Evolutionary conservation across 2,797 vertebrate species (phyloP), one percentile per base, ranked within the genome.

Genomic region (Nannoperca australis): DNA sequence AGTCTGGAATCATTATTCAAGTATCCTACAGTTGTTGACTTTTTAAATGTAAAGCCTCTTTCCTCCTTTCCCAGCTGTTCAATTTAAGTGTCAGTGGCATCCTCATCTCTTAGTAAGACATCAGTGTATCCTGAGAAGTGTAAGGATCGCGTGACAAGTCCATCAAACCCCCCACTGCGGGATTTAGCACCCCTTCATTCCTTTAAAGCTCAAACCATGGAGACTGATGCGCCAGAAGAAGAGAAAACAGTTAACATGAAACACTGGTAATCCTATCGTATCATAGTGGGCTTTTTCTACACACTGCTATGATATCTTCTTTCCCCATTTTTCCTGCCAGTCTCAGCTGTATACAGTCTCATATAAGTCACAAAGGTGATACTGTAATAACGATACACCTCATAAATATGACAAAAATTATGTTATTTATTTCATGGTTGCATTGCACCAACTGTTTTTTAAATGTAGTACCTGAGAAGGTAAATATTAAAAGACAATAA

Each of bases 91-190:
- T 74, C 78, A 70, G 65, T 42, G 24, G 58, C 45, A 58, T 83
- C 60, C 3, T 78, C 45, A 72, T 67, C 66, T 79, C 49, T 82
- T 85, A 90, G 77, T 80, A 88, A 88, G 78, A 85, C 77, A 76
- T 84, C 87, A 76, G 61, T 73, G 60, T 79, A 78, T 82, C 58
- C 60, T 66, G 77, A 66, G 64, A 78, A 83, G 82, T 63, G 22
- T 71, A 76, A 83, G 70, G 85, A 85, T 89, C n/a, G 40, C 73
- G 54, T 88, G 89, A 87, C 83, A 76, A 80, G 82, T 79, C 73
- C 78, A 74, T 84, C 88, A 80, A 75, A 72, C 68, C 73, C 82
- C 89, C 86, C 70, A 74, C 75, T 11, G 84, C 50, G 85, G 61
- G 78, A 89, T 84, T 89, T 87, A 85, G 71, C 73, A 44, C 40